Evolutionary conservation across 2,888 invertebrate species (phyloP).

Genomic region (Xestoiulus laeticollis): DNA sequence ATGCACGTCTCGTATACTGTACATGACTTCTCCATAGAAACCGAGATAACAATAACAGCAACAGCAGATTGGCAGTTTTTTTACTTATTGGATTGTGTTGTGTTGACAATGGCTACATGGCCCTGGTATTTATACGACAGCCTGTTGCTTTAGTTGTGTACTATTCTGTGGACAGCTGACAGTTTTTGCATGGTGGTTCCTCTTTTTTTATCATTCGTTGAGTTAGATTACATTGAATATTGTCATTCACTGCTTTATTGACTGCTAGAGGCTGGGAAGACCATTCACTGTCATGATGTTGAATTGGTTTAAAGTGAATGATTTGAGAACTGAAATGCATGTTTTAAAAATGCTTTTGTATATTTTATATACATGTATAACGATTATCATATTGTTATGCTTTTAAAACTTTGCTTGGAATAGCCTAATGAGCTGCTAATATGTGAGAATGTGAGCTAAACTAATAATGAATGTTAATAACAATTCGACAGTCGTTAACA

Average conservation of each 20-base stretch:
- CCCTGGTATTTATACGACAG: neutral
- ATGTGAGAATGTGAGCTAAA: too few species aligned
- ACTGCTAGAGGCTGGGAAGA: too few species aligned
- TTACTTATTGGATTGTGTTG: neutral
- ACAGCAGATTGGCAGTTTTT: constrained; percentile 4
- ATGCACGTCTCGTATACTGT: neutral
- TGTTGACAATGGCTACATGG: neutral
- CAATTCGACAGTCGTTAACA: too few species aligned
- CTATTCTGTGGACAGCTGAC: neutral
- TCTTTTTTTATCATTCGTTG: neutral
- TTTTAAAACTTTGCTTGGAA: too few species aligned
- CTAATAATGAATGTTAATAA: too few species aligned
- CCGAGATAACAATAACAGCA: constrained; percentile 14
- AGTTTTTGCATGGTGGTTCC: neutral
- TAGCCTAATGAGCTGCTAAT: too few species aligned
- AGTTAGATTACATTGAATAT: neutral
- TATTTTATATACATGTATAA: too few species aligned
- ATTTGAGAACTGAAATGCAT: too few species aligned
- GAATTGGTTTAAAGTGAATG: too few species aligned
- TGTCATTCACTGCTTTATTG: neutral
- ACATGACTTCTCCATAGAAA: constrained; percentile 33
- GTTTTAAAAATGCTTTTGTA: too few species aligned
- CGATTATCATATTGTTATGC: too few species aligned
- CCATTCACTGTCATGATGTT: too few species aligned
- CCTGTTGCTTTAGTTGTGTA: neutral